Conservation (phyloP, 37 sponge, comb jelly and placozoan species). For the Spongia lamella region DNA sequence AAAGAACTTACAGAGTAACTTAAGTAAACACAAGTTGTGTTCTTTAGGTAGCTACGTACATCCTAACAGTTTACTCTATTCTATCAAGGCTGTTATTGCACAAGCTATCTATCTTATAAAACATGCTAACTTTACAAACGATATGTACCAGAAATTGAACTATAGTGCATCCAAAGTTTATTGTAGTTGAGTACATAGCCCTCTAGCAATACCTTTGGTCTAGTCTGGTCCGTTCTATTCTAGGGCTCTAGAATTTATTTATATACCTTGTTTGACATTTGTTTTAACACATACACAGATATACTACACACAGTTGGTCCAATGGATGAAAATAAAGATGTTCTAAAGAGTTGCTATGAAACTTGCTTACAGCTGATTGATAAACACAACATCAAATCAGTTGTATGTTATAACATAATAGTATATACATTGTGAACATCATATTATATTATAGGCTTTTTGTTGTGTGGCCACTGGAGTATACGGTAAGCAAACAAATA, state of each 20-base stretch:
- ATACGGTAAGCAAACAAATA: conserved; percentile 49
- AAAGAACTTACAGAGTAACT: too few relatives aligned
- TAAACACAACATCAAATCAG: conserved; percentile 69
- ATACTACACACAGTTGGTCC: conserved; percentile 93
- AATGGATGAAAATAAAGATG: conserved; percentile 13
- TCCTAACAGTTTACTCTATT: too few relatives aligned
- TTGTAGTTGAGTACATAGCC: not conserved
- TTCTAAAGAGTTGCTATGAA: conserved; percentile 71
- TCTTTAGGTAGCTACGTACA: too few relatives aligned
- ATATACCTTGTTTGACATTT: not conserved
- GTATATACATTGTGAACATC: not conserved
- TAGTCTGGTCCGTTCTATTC: too few relatives aligned
- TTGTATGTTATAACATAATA: conserved; percentile 47
- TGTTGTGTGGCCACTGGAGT: conserved; percentile 90
- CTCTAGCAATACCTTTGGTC: not conserved
- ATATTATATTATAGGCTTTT: conserved; percentile 71
- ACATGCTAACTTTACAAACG: too few relatives aligned
- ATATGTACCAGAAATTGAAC: not conserved
- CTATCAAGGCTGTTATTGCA: too few relatives aligned
- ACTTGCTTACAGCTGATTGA: conserved; percentile 55
- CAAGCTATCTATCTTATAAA: too few relatives aligned
- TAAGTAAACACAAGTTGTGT: too few relatives aligned
- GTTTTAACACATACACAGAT: conserved; percentile 30
- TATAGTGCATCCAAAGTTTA: not conserved
- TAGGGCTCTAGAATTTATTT: not conserved